Base-by-base conservation (phyloP, 2,797 vertebrate species). In the Schizothorax lantsangensis region DNA sequence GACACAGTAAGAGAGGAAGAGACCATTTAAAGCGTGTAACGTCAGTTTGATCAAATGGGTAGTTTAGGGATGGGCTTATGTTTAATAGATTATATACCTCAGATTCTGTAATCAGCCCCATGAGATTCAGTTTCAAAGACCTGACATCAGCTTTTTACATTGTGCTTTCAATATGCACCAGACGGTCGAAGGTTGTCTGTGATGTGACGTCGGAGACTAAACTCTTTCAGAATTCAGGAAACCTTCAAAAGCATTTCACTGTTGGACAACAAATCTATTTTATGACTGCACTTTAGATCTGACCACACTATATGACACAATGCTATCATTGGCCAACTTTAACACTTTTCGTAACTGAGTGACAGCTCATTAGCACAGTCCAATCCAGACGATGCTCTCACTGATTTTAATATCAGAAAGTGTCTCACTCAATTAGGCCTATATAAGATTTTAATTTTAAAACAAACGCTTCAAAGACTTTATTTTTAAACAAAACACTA, bases 281-380 rank as follows among this genome's bases (percentile, higher is more conserved):
- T 52, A 47, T 30, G 17, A 73, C 11, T 64, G 54, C 23, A 81
- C 47, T 71, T 69, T 23, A 66, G 79, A 62, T 62, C 33, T 68
- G 40, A 49, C 1, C 36, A 40, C 21, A 26, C 1, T 23, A 11
- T 43, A 11, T 54, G 47, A 73, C 17, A n/a, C 9, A 57, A 21
- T 59, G 10, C 26, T 59, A 21, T 72, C 2, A 71, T 14, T 38
- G 23, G 2, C 40, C 49, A 21, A 8, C 8, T 26, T 73, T 15
- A 17, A 40, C 54, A 40, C 47, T 26, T 26, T 79, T 23, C 5
- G 15, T 6, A 6, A 12, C 6, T 23, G 30, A 23, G 2, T 26
- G 64, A 68, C 5, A 66, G 9, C 40, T 33, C 38, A n/a, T 62
- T 40, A 43, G 33, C 12, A 2, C 6, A 40, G 36, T 40, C 5